phyloP scores from a whole-genome alignment of 2,888 invertebrate genomes.

The Tenthredo livida region DNA sequence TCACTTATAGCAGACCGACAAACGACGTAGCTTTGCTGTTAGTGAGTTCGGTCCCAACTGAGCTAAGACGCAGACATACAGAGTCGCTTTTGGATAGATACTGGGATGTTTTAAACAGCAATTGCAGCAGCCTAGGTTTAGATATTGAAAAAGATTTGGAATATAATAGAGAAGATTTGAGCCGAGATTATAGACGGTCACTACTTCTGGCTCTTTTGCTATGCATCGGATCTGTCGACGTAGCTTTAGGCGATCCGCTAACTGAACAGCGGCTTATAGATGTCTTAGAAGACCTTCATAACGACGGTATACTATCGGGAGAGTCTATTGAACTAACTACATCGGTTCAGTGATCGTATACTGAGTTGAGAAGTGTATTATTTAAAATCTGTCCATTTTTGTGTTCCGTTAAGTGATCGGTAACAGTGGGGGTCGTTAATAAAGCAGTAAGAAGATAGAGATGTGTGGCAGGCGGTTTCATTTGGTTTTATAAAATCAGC shows the following conservation, averaged over 20 bases:
- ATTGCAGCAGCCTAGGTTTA: constrained; percentile 83
- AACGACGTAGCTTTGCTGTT: constrained; percentile 88
- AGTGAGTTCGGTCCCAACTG: constrained; percentile 86
- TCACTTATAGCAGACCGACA: constrained; percentile 87
- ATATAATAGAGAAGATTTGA: constrained; percentile 80
- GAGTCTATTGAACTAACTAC: constrained; percentile 67
- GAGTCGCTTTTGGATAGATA: constrained; percentile 85
- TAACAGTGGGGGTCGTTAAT: constrained; percentile 35
- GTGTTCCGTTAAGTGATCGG: constrained; percentile 33
- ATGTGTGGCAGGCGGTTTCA: not conserved
- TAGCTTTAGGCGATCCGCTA: constrained; percentile 87
- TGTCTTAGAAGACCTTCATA: constrained; percentile 86
- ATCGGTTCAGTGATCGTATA: constrained; percentile 49
- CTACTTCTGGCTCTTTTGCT: constrained; percentile 87
- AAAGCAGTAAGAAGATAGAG: not conserved
- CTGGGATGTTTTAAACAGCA: constrained; percentile 83
- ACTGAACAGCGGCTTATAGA: constrained; percentile 88
- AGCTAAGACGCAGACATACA: constrained; percentile 84
- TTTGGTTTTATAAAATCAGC: constrained; percentile 23
- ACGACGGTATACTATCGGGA: constrained; percentile 84
- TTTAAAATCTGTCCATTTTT: constrained; percentile 51
- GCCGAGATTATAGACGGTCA: constrained; percentile 82
- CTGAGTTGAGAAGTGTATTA: not conserved
- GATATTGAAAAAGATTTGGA: constrained; percentile 80
- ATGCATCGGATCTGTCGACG: constrained; percentile 90